Evolutionary conservation across 2,113 vertebrate genomes (phyloP).

Genomic region (Oryzias woworae): DNA sequence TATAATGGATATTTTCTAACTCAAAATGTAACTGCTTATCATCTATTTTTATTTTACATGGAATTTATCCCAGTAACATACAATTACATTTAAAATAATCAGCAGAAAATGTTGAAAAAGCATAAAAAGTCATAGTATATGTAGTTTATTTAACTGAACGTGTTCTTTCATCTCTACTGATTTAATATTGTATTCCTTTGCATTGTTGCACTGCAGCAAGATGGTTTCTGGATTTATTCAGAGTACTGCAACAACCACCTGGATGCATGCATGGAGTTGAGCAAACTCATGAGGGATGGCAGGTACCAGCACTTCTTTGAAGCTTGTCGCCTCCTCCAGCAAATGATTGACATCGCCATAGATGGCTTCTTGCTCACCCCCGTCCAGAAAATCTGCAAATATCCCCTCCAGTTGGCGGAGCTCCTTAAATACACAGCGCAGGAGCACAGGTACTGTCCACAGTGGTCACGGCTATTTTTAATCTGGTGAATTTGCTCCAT

Average conservation of each 20-base stretch:
- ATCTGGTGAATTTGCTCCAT: constrained; percentile 5
- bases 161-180: constrained; percentile 9
- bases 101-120: constrained; percentile 14
- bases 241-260: constrained; percentile 99
- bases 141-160: constrained; percentile 1
- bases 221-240: constrained; percentile 99
- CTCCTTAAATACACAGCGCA: constrained; percentile 97
- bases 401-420: constrained; percentile 96
- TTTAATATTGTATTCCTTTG: not conserved
- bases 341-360: constrained; percentile 99
- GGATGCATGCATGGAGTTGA: constrained; percentile 98
- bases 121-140: not conserved
- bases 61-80: constrained; percentile 17
- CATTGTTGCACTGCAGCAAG: constrained; percentile 83
- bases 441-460: constrained; percentile 88
- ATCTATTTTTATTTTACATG: constrained; percentile 3
- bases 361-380: constrained; percentile 97
- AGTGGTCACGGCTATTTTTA: not conserved
- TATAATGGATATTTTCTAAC: too few relatives aligned
- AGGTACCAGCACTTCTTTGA: constrained; percentile 99
- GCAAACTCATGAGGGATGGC: constrained; percentile 96
- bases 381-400: constrained; percentile 99
- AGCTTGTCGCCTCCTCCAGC: constrained; percentile 95
- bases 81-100: constrained; percentile 15
- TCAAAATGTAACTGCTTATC: not conserved